Evolutionary conservation across 1,140 invertebrate species (phyloP), one percentile per base, ranked within the genome.

Genomic region (Aphidius ervi): DNA sequence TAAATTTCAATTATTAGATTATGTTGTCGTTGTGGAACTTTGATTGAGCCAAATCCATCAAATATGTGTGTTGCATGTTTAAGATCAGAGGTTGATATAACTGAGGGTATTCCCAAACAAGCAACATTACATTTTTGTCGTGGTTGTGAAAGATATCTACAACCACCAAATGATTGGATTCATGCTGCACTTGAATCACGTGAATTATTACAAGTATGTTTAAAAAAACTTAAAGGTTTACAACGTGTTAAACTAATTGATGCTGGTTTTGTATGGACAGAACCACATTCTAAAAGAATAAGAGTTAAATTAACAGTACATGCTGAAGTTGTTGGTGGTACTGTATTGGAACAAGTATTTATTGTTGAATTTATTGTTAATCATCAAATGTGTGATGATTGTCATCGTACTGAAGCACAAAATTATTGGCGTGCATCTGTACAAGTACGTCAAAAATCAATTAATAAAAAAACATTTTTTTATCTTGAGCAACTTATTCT

Each of bases 201-300:
- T 49, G 97, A 99, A 78, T 81, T 99, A 1, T 77, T 99, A 3
- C 85, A 91, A 1, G 74, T 99, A 4, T 99, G 97, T 73, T 79
- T 99, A 5, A 97, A 98, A 73, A 94, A 91, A 73, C 77, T 99
- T 0, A 99, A 97, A 81, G 94, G 94, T 5, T 81, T 98, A 1
- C 93, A 90, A 67, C 88, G 90, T 76, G 90, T 97, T 1, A 92
- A 91, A 73, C 79, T 99, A 5, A 84, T 98, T 48, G 96, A 99
- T 86, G 97, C 98, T 55, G 88, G 89, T 6, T 99, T 99, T 82
- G 85, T 98, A 5, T 99, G 97, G 97, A 99, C 97, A 42, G 98
- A 99, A 74, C 95, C 97, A 59, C 97, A 99, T 84, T 99, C 97
- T 0, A 97, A 95, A 79, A 85, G 97, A 62, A 87, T 99, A 39